A percentile compares a stretch with the other conserved stretches of the same genome.
Conservation (phyloP, 2,113 vertebrate genomes). For the Brachypteracias leptosomus region DNA sequence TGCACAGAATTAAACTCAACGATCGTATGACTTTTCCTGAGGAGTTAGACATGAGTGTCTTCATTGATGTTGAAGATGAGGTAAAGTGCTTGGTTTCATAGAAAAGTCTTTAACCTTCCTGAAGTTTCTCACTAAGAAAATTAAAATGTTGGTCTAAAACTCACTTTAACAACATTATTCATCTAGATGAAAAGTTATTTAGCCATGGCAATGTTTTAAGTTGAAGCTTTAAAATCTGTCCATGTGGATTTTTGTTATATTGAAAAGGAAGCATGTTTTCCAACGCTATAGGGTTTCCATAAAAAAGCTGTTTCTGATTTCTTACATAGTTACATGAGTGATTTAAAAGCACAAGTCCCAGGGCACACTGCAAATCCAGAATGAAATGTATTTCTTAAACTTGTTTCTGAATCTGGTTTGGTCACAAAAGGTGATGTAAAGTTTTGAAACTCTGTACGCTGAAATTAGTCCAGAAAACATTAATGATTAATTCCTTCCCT, state of each 20-base stretch:
- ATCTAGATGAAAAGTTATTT: background rate
- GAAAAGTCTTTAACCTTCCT: background rate
- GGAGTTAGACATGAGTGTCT: slow-evolving; percentile 96
- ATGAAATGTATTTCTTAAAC: background rate
- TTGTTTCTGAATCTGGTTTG: background rate
- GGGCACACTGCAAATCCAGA: background rate
- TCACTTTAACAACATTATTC: background rate
- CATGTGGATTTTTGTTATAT: background rate
- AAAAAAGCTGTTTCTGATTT: background rate
- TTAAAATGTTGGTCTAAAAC: background rate
- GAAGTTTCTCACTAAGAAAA: background rate
- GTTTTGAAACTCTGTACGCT: background rate
- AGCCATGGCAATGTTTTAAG: background rate
- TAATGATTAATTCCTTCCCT: background rate
- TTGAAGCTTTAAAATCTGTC: background rate
- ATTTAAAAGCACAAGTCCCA: background rate
- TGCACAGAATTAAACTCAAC: slow-evolving; percentile 98
- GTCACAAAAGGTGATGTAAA: background rate
- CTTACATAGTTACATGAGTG: rapidly evolving
- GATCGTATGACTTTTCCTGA: slow-evolving; percentile 99
- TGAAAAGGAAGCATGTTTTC: background rate
- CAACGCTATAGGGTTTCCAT: background rate
- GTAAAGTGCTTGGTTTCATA: slow-evolving; percentile 67
- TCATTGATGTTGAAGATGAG: slow-evolving; percentile 98
- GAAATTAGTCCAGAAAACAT: background rate